These are phyloP conservation scores for Rhabditophanes sp. DNA, from an alignment of 2,888 invertebrate species.

Conservation along the genomic window DNA sequence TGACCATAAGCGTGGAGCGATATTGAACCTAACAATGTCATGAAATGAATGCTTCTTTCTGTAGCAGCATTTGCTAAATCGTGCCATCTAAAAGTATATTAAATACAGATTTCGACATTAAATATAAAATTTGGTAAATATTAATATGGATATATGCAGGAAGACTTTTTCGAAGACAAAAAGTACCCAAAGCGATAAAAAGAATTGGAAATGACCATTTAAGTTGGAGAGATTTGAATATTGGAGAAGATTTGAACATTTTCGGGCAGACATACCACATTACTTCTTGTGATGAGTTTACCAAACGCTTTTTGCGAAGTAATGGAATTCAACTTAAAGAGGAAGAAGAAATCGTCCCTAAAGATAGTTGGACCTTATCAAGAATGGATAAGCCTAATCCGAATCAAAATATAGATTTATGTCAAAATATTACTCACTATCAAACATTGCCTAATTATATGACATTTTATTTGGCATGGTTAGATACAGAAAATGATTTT, in stretches of 20 bases:
- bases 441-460: slow-evolving; percentile 7
- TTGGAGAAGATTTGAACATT: slow-evolving; percentile 10
- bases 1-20: too few species aligned
- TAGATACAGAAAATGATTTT: slow-evolving; percentile 13
- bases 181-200: slow-evolving; percentile 10
- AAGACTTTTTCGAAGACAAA: slow-evolving; percentile 10
- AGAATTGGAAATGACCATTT: slow-evolving; percentile 12
- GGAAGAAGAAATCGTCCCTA: slow-evolving; percentile 10
- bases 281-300: slow-evolving; percentile 15
- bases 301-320: slow-evolving; percentile 8
- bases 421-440: not conserved
- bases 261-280: slow-evolving; percentile 13
- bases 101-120: too few species aligned
- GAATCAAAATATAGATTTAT: slow-evolving; percentile 6
- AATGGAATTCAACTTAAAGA: slow-evolving; percentile 10
- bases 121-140: too few species aligned
- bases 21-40: too few species aligned
- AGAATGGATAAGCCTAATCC: slow-evolving; percentile 5
- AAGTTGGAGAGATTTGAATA: slow-evolving; percentile 11
- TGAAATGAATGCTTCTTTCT: too few species aligned
- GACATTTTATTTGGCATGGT: slow-evolving; percentile 13
- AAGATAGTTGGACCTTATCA: slow-evolving; percentile 12
- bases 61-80: too few species aligned
- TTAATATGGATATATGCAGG: too few species aligned
- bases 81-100: too few species aligned